Base-by-base conservation (phyloP, 2,113 vertebrate genomes). In the Clarias batrachus region DNA sequence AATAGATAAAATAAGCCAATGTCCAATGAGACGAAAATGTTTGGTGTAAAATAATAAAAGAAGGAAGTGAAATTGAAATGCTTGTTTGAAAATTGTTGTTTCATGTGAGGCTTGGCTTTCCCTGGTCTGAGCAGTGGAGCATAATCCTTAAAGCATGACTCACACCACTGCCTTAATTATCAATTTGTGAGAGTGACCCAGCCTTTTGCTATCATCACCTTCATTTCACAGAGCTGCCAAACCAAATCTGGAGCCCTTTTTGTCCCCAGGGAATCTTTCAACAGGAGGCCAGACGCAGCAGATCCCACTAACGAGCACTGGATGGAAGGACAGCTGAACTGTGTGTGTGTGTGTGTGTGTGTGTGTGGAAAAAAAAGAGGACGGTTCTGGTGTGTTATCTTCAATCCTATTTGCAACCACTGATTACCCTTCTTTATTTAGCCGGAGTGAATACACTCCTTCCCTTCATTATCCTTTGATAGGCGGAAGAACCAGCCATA, bases 391-490 rank as follows among this genome's bases (percentile, higher is more conserved):
- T 63, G 23, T 27, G 17, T 68, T 52, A 82, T 56, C 77, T 80
- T 77, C 76, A 86, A 87, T 87, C 84, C 89, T 89, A 88, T 89
- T 89, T 90, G 25, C 82, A 86, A 74, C 57, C 56, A 62, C 65
- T 89, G 86, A 91, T 91, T 90, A 88, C 66, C 59, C 86, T 82
- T 83, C 86, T 88, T 85, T 86, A 87, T 91, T 90, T 90, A 87
- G 83, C 86, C 27, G 13, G 77, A 70, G 71, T 86, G 81, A 88
- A 73, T 73, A 86, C 63, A 74, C 84, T 87, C 65, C 62, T 30
- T 48, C 27, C 71, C 77, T 89, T 86, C 59, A 77, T 87, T 84
- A 83, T 74, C 65, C 54, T 33, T 33, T 62, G 78, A 37, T 80
- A 19, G 54, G 13, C 4, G 25, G 59, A 27, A 57, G 41, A 4